Evolutionary conservation across 2,888 invertebrate species (phyloP).

Genomic region (Watsonalla binaria): DNA sequence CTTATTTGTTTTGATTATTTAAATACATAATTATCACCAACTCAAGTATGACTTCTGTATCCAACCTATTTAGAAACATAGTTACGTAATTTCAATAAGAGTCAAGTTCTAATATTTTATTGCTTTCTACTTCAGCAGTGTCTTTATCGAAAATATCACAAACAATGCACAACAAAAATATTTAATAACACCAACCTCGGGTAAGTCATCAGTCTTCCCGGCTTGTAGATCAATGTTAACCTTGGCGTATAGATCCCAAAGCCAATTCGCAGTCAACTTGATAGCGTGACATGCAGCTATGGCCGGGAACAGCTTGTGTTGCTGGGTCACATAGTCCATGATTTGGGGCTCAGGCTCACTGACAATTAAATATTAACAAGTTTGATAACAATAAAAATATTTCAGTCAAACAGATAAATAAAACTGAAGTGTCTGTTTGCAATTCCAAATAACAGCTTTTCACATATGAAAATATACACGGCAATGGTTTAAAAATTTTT

Average conservation of each 20-base stretch:
- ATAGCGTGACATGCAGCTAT: conserved; percentile 90
- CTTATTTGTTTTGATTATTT: too few species aligned
- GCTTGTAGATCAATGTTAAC: conserved; percentile 85
- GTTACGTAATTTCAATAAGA: too few species aligned
- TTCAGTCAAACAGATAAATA: too few species aligned
- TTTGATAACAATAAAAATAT: not conserved
- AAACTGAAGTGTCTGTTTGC: too few species aligned
- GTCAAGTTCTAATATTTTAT: too few species aligned
- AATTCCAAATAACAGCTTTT: too few species aligned
- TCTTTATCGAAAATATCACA: not conserved
- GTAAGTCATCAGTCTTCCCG: conserved; percentile 87
- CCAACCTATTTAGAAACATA: too few species aligned
- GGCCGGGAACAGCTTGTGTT: conserved; percentile 92
- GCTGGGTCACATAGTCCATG: conserved; percentile 95
- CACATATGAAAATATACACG: too few species aligned
- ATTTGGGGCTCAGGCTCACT: conserved; percentile 93
- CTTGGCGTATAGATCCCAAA: conserved; percentile 88
- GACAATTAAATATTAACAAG: conserved; percentile 7
- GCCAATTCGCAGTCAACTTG: conserved; percentile 82
- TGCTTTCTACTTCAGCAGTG: too few species aligned
- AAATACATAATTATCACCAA: too few species aligned
- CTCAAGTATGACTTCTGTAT: too few species aligned
- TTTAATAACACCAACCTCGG: conserved; percentile 81
- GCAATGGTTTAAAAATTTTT: too few species aligned
- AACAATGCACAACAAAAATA: not conserved